Evolutionary conservation across 2,888 invertebrate species (phyloP).

Genomic region (Idaea biselata): DNA sequence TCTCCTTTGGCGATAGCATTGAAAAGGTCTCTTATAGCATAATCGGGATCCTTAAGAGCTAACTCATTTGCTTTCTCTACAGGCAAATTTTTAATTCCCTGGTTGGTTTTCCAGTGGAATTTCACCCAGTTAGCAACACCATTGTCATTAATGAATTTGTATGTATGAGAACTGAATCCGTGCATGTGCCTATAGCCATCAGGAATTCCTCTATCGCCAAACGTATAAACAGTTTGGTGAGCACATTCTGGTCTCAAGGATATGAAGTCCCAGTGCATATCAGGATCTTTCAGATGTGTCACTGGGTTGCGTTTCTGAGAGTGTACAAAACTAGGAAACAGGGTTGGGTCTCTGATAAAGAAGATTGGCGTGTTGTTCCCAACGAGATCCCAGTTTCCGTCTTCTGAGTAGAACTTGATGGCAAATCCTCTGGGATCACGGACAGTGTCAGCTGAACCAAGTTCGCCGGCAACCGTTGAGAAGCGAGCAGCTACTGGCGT

Average conservation of each 20-base stretch:
- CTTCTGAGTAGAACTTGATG: constrained; percentile 95
- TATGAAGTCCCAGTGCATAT: constrained; percentile 98
- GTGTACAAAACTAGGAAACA: constrained; percentile 97
- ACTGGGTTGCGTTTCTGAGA: constrained; percentile 97
- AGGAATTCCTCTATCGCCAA: constrained; percentile 95
- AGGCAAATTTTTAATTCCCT: constrained; percentile 91
- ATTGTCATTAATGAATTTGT: constrained; percentile 90
- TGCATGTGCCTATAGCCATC: constrained; percentile 97
- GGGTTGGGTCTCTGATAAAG: constrained; percentile 93
- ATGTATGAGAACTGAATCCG: constrained; percentile 97
- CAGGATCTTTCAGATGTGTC: constrained; percentile 93
- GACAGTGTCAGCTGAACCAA: constrained; percentile 94
- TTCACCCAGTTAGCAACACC: constrained; percentile 91
- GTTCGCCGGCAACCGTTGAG: constrained; percentile 93
- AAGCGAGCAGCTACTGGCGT: constrained; percentile 91
- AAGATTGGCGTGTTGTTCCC: constrained; percentile 97
- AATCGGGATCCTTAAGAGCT: constrained; percentile 91
- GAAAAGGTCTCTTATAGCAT: constrained; percentile 92
- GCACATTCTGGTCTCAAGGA: constrained; percentile 92
- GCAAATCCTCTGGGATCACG: constrained; percentile 97
- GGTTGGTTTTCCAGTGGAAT: constrained; percentile 97
- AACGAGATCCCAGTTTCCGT: constrained; percentile 96
- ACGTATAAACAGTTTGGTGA: constrained; percentile 92
- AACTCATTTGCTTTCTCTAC: constrained; percentile 85
- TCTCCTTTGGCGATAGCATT: constrained; percentile 90